Base-by-base conservation (phyloP, 2,888 invertebrate genomes). In the Ischnura elegans region DNA sequence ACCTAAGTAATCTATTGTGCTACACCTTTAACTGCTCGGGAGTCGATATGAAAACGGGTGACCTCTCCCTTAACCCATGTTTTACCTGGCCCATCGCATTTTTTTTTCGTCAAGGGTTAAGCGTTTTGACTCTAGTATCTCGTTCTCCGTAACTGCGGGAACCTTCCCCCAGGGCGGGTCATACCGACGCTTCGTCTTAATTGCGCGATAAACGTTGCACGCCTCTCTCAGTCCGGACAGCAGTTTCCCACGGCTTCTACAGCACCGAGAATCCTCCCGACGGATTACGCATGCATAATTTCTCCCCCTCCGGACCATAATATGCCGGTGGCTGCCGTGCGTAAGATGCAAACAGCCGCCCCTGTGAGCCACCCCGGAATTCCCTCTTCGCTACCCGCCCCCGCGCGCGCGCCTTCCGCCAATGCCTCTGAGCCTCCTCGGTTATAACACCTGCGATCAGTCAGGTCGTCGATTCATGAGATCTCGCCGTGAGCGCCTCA, bases 261-360 rank as follows among this genome's bases (percentile, higher is more conserved):
- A 19, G 51, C 51, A 51, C n/a, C n/a, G n/a, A n/a, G 51, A 51
- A 76, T 10, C n/a, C n/a, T n/a, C n/a, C 76, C 76, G 13, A 13
- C n/a, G 66, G 29, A 76, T 76, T 76, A 76, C 76, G 76, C 76
- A 76, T 76, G 76, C 76, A 76, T 76, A 76, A 76, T 76, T 76
- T 36, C 66, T 29, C 66, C 66, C 8, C n/a, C 10, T 36, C 76
- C 36, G 76, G 36, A 76, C 76, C n/a, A n/a, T n/a, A 76, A 36
- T 76, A 76, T 76, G 76, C 76, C 76, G 16, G 36, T 76, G 76
- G 76, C 76, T 76, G 13, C 76, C 76, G 76, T 36, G 76, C 76
- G 36, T 76, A 76, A 76, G 76, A 76, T 76, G 29, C 10, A 51
- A 51, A 13, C 51, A 51, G n/a, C 61, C 61, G 5, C n/a, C 19